Percentiles rank a stretch among this genome's conserved stretches.
phyloP scores from a whole-genome alignment of 2,888 invertebrate genomes.

The Caenorhabditis parvicauda region DNA sequence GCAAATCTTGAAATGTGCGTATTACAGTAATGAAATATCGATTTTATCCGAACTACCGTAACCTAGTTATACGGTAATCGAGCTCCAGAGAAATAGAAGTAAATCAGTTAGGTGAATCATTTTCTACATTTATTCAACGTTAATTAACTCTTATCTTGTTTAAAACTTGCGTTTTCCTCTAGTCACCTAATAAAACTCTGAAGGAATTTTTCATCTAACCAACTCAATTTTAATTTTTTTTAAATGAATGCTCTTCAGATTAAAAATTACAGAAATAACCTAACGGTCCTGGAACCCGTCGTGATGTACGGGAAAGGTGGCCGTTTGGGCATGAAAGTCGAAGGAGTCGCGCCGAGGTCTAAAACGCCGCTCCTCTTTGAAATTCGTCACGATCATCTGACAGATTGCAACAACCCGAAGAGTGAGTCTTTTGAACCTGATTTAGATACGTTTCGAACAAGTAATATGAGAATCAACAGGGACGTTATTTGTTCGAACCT shows the following conservation, averaged over 20 bases:
- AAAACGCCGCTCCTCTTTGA: slow-evolving; percentile 77
- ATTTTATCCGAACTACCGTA: no score
- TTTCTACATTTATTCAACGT: no score
- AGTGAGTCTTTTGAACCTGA: slow-evolving; percentile 63
- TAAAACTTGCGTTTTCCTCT: no score
- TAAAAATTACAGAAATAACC: slow-evolving; percentile 89
- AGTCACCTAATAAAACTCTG: no score
- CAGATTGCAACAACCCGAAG: slow-evolving; percentile 68
- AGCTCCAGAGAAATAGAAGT: no score
- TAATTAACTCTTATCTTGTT: background rate
- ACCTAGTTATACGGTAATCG: no score
- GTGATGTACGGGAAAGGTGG: slow-evolving; percentile 82
- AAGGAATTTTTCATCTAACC: background rate
- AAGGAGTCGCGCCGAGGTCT: slow-evolving; percentile 45
- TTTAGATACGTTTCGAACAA: background rate
- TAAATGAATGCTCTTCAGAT: slow-evolving; percentile 11
- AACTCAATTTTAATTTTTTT: background rate
- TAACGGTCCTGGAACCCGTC: slow-evolving; percentile 84
- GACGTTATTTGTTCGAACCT: background rate
- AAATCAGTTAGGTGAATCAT: no score
- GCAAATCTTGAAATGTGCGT: no score
- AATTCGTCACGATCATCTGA: slow-evolving; percentile 72
- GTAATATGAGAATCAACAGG: background rate
- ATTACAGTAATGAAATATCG: no score
- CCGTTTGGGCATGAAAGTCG: slow-evolving; percentile 76